phyloP scores from a whole-genome alignment of 2,113 vertebrate genomes.

The Panthera leo region DNA sequence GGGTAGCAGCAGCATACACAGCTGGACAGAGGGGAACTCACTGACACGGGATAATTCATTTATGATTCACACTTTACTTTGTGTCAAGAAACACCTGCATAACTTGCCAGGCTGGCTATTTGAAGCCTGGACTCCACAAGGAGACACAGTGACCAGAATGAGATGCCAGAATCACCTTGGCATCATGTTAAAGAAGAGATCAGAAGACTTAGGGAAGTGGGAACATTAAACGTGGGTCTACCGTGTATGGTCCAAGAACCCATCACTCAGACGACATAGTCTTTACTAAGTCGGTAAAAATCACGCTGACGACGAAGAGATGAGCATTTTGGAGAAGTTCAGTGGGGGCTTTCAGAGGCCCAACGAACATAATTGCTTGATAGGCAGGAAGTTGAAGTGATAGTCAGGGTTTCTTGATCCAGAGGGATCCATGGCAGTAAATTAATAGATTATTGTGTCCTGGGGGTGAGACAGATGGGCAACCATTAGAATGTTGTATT shows the following conservation, averaged over 20 bases:
- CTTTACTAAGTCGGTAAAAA: not conserved
- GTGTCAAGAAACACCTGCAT: not conserved
- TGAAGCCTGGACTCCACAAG: not conserved
- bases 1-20: no score
- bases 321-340: not conserved
- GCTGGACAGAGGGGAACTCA: not conserved
- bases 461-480: not conserved
- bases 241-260: not conserved
- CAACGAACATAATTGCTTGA: not conserved
- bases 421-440: not conserved
- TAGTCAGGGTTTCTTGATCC: not conserved
- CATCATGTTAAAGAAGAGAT: not conserved
- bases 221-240: not conserved
- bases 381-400: not conserved
- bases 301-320: not conserved
- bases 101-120: not conserved
- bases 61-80: not conserved
- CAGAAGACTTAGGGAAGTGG: not conserved
- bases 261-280: not conserved
- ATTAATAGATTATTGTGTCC: not conserved
- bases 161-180: not conserved
- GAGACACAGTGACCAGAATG: not conserved
- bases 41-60: not conserved
- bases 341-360: not conserved
- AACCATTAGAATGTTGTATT: not conserved